phyloP scores from a whole-genome alignment of 1,140 invertebrate species.

The Daktulosphaira vitifoliae region DNA sequence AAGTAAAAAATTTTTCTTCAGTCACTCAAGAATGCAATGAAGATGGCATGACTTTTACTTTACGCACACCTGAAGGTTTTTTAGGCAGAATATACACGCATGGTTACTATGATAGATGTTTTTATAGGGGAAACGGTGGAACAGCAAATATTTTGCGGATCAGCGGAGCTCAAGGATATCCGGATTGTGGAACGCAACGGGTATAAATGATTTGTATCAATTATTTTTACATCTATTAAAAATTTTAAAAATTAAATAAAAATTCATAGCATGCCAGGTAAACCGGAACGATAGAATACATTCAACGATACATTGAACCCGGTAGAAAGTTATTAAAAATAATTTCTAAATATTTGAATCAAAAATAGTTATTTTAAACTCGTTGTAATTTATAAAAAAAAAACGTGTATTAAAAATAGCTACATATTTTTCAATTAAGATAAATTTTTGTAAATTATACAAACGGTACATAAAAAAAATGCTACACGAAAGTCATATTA shows the following conservation, averaged over 20 bases:
- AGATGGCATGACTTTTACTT: slow-evolving; percentile 87
- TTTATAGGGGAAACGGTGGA: slow-evolving; percentile 80
- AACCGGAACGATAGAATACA: too few relatives aligned
- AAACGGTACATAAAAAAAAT: too few relatives aligned
- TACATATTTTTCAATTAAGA: too few relatives aligned
- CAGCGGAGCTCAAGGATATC: slow-evolving; percentile 78
- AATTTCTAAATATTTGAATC: too few relatives aligned
- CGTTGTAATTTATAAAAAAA: too few relatives aligned
- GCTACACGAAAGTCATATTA: too few relatives aligned
- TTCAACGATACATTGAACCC: not conserved
- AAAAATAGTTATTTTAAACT: too few relatives aligned
- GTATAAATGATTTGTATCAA: slow-evolving; percentile 42
- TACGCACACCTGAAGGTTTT: slow-evolving; percentile 78
- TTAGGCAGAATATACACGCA: slow-evolving; percentile 84
- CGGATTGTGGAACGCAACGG: slow-evolving; percentile 79
- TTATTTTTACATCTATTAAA: too few relatives aligned
- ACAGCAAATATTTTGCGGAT: slow-evolving; percentile 73
- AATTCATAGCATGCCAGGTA: too few relatives aligned
- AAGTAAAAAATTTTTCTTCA: slow-evolving; percentile 42
- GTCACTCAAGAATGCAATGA: slow-evolving; percentile 85
- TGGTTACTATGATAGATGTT: slow-evolving; percentile 83
- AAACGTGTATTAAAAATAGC: too few relatives aligned
- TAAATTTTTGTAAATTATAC: too few relatives aligned
- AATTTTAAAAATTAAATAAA: too few relatives aligned
- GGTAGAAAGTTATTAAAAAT: not conserved